Base-by-base conservation (phyloP, 2,797 vertebrate species). In the Leuciscus waleckii region DNA sequence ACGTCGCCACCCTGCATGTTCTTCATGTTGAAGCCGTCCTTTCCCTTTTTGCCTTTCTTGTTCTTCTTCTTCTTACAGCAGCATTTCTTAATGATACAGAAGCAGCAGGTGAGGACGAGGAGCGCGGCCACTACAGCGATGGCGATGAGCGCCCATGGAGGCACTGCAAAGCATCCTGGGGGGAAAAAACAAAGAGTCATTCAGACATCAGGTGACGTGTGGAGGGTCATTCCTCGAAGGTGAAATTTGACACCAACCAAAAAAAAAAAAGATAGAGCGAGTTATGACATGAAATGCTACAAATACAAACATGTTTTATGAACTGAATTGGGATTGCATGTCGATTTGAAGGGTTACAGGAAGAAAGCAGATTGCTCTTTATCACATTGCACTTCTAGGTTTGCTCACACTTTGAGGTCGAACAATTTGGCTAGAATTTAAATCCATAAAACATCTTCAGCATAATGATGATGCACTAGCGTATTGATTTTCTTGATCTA, bases 1-100 rank as follows among this genome's bases (percentile, higher is more conserved):
- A 96, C 95, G 94, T 96, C 95, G 32, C 94, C 94, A 39, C 92
- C 95, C 90, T 96, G 92, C 95, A 96, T 96, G 93, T 96, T 94
- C 93, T 95, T 96, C 95, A 96, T 96, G 93, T 96, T 96, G 92
- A 96, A 95, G 78, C 95, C 98, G 0, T 96, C 96, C 85, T 98
- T 98, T 94, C 98, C 97, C 92, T 99, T 98, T 92, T 99, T 99
- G 91, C 96, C 97, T 88, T 98, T 98, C 94, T 99, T 99, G 94
- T 97, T 98, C 94, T 99, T 99, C 96, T 98, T 99, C 95, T 98
- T 99, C 95, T 99, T 99, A 90, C 98, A 99, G 94, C 97, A 98
- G 93, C 98, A 99, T 90, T 99, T 99, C 95, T 99, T 99, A 92
- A 98, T 99, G 92, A 99, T 97, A 94, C 98, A 99, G 94, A 99